Percentiles rank a stretch among this genome's conserved stretches.
Conservation (phyloP, 2,113 vertebrate genomes). For the Actenoides lindsayi region DNA sequence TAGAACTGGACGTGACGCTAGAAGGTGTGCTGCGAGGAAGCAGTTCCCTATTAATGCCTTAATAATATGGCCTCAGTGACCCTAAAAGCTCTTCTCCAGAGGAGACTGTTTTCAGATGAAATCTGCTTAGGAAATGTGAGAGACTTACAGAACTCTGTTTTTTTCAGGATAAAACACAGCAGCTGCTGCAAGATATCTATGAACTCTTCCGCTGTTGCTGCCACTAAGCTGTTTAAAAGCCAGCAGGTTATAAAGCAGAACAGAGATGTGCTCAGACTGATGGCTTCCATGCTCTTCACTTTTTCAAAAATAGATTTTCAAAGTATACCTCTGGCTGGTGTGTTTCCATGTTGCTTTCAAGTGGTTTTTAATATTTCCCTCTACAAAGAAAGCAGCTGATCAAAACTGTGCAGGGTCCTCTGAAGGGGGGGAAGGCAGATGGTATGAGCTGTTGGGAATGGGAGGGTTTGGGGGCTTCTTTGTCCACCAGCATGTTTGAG, state of each 20-base stretch:
- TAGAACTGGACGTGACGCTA: background rate
- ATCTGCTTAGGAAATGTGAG: background rate
- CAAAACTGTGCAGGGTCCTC: rapidly evolving
- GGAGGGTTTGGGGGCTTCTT: background rate
- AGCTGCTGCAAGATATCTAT: background rate
- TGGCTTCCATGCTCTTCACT: background rate
- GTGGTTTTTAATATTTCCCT: background rate
- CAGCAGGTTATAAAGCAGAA: background rate
- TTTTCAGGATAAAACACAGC: slow-evolving; percentile 3
- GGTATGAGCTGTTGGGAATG: background rate
- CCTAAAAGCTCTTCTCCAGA: background rate
- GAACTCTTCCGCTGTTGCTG: background rate
- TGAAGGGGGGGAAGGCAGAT: background rate
- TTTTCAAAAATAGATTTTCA: background rate
- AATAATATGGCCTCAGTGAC: background rate
- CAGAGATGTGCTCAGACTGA: background rate
- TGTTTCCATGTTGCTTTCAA: background rate
- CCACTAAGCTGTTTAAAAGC: background rate
- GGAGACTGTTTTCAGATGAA: background rate
- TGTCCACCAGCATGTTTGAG: background rate
- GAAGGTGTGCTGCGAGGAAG: background rate
- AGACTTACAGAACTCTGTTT: background rate
- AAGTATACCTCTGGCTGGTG: background rate
- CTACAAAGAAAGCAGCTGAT: background rate
- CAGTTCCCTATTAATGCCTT: background rate